Percentiles rank a stretch among this genome's conserved stretches.
phyloP scores from a whole-genome alignment of 2,888 invertebrate genomes.

The Calliscelio sp. region DNA sequence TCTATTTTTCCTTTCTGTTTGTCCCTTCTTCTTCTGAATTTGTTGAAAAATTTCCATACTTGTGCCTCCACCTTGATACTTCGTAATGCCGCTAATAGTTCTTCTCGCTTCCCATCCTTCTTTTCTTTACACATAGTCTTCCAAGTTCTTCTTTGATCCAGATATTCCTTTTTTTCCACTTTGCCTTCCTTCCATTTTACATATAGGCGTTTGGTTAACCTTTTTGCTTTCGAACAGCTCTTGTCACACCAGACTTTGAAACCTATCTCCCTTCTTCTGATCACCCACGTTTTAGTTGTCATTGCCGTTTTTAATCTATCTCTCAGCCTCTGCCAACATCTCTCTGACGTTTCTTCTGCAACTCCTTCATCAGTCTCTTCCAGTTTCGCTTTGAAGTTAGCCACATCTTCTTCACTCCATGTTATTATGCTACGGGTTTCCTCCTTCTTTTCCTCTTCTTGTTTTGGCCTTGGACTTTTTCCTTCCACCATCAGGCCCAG shows the following conservation, averaged over 20 bases:
- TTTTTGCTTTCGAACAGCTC: conserved; percentile 5
- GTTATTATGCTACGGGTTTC: conserved; percentile 20
- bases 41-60: conserved; percentile 42
- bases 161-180: background rate
- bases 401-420: conserved; percentile 37
- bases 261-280: conserved; percentile 35
- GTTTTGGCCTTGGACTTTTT: background rate
- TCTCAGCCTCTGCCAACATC: conserved; percentile 11
- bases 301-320: conserved; percentile 5
- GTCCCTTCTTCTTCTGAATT: conserved; percentile 18
- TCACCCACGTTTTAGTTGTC: conserved; percentile 1
- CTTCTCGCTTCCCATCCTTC: conserved; percentile 16
- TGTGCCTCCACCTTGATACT: background rate
- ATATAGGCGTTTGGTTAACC: conserved; percentile 22
- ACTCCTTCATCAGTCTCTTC: background rate
- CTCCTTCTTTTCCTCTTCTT: conserved; percentile 23
- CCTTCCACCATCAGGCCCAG: conserved; percentile 29
- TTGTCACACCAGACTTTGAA: conserved; percentile 41
- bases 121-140: conserved; percentile 9
- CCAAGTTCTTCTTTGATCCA: conserved; percentile 26
- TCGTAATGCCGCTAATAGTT: background rate
- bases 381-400: background rate
- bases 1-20: conserved; percentile 8
- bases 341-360: background rate
- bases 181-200: conserved; percentile 28